Percentiles rank a stretch among this genome's conserved stretches.
Evolutionary conservation across 2,113 vertebrate genomes (phyloP).

Genomic region (Rallus limicola): DNA sequence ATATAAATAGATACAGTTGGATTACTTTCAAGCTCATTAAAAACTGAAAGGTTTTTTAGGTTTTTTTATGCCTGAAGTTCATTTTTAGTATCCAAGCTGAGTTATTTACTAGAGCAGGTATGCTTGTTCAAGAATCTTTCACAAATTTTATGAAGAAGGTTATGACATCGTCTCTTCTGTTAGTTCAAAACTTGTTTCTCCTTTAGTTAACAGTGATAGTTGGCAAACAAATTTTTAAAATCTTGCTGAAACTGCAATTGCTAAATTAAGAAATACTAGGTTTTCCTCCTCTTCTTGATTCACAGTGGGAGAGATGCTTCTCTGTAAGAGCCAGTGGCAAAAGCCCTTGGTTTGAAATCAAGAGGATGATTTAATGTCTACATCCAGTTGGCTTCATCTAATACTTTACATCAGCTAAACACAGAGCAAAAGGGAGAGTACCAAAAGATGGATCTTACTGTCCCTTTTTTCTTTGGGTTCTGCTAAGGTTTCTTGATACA

Average conservation of each 20-base stretch:
- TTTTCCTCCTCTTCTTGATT: not conserved
- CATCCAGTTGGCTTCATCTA: not conserved
- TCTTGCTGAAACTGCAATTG: not conserved
- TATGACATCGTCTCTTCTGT: not conserved
- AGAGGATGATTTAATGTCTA: not conserved
- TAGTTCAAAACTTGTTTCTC: not conserved
- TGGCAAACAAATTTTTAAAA: slow-evolving; percentile 1
- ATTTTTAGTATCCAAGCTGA: slow-evolving; percentile 28
- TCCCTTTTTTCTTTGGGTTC: not conserved
- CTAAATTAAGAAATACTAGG: slow-evolving; percentile 15
- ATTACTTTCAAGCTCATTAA: slow-evolving; percentile 52
- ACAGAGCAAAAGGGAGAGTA: not conserved
- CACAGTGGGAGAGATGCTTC: not conserved
- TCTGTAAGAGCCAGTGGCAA: not conserved
- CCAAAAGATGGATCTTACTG: not conserved
- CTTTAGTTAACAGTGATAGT: not conserved
- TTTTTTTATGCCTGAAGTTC: not conserved
- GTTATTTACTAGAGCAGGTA: slow-evolving; percentile 30
- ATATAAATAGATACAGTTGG: slow-evolving; percentile 59
- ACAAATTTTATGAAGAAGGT: not conserved
- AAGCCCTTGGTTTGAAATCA: not conserved
- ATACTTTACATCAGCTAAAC: not conserved
- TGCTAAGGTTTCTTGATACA: not conserved
- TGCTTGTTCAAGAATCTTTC: slow-evolving; percentile 1
- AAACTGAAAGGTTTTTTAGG: not conserved